These are phyloP conservation scores for Corythornis leucogaster DNA, from an alignment of 2,797 vertebrate species.

Conservation along the genomic window DNA sequence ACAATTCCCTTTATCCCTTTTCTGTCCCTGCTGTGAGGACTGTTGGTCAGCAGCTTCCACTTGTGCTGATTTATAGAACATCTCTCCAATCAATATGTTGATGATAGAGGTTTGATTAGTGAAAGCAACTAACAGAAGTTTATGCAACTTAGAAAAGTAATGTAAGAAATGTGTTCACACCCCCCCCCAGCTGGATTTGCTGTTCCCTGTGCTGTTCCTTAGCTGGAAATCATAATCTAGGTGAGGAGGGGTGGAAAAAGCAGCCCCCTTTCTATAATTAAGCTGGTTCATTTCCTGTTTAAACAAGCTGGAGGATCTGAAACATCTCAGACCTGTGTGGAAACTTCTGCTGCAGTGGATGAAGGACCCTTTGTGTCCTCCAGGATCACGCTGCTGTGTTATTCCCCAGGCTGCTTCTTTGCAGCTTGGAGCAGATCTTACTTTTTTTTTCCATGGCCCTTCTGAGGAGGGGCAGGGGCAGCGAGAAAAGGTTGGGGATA, in stretches of 20 bases:
- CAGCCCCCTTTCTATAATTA: constrained; percentile 1
- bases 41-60: background rate
- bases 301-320: constrained; percentile 28
- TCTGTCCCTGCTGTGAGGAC: background rate
- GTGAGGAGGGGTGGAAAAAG: background rate
- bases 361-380: constrained; percentile 53
- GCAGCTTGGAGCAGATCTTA: background rate
- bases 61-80: background rate
- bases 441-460: background rate
- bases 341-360: constrained; percentile 40
- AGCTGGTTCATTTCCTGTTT: constrained; percentile 57
- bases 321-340: constrained; percentile 16
- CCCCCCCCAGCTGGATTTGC: background rate
- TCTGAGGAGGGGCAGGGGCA: background rate
- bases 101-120: background rate
- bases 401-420: constrained; percentile 17
- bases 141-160: background rate
- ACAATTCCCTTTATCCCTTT: background rate
- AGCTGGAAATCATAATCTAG: background rate
- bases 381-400: background rate
- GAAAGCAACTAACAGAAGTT: background rate
- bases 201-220: background rate
- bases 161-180: background rate
- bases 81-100: background rate
- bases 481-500: background rate